Base-by-base conservation (phyloP, 2,113 vertebrate genomes). In the Ptychochromis oligacanthus region DNA sequence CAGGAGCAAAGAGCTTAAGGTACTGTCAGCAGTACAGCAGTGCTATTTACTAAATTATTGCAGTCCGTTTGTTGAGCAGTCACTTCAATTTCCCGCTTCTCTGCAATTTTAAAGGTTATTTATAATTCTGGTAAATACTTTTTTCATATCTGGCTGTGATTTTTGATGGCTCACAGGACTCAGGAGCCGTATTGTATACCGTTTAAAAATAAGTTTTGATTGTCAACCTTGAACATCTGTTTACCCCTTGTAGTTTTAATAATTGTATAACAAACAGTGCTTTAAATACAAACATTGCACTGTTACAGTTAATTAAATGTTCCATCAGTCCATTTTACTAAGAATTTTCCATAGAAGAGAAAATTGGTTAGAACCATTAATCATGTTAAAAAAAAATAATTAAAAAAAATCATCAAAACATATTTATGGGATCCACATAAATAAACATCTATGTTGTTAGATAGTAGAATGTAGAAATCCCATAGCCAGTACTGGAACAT, bases 151-250 rank as follows among this genome's bases (percentile, higher is more conserved):
- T 82, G 61, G 34, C 49, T 86, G 24, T 72, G 5, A 54, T 80
- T 87, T 77, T 65, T 31, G 6, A 85, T 87, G 77, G 59, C 84
- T 91, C 65, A 34, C 52, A 61, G 15, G 57, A 83, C 26, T 55
- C 31, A 26, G 13, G 24, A 79, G 62, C 28, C 34, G n/a, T 83
- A 22, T 18, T 46, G 8, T 75, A 22, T 46, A 65, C 75, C 81
- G 24, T 84, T 78, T 61, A 2, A 88, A 85, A 77, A 79, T 77
- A 81, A 80, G 84, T 79, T 93, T 92, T 95, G 95, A 96, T 96
- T 96, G 95, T 96, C 94, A 87, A 84, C 87, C 86, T 88, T 88
- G 78, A 94, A 88, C 54, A 79, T 84, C 49, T 82, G 81, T 86
- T 82, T 80, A 56, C 55, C 57, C 26, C 34, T 15, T 72, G 81